These are phyloP conservation scores for Arrhamphus sclerolepis DNA, from an alignment of 2,797 vertebrate genomes.

Conservation along the genomic window DNA sequence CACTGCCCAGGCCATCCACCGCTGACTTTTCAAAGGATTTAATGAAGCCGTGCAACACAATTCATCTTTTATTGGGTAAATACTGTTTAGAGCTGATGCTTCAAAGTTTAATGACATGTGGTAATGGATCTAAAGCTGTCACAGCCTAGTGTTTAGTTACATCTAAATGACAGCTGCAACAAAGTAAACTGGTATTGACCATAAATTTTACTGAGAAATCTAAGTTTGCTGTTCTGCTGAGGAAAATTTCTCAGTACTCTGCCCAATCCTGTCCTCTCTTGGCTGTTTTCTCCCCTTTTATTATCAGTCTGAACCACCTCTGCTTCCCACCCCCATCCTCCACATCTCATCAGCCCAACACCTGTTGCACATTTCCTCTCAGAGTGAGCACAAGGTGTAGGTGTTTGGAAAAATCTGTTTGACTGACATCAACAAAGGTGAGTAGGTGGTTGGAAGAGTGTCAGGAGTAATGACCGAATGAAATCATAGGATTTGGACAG, in stretches of 20 bases:
- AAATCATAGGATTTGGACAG: slow-evolving; percentile 70
- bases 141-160: neutral
- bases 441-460: slow-evolving; percentile 73
- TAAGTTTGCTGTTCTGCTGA: neutral
- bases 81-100: slow-evolving; percentile 13
- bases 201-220: neutral
- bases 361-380: slow-evolving; percentile 79
- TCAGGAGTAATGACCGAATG: slow-evolving; percentile 68
- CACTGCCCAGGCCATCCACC: slow-evolving; percentile 49
- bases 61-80: slow-evolving; percentile 15
- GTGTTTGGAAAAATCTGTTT: slow-evolving; percentile 73
- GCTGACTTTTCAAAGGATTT: slow-evolving; percentile 31
- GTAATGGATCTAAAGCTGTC: neutral
- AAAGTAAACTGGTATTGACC: neutral
- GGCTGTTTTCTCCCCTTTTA: slow-evolving; percentile 40
- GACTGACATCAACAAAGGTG: slow-evolving; percentile 72
- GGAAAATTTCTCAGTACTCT: neutral
- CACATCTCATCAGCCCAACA: slow-evolving; percentile 65
- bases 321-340: slow-evolving; percentile 25
- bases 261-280: slow-evolving; percentile 44
- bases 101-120: slow-evolving; percentile 24
- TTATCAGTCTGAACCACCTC: slow-evolving; percentile 32
- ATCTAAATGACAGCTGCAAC: neutral
- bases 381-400: slow-evolving; percentile 70
- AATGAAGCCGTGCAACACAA: slow-evolving; percentile 29